Evolutionary conservation across 2,888 invertebrate species (phyloP), one percentile per base, ranked within the genome.

Genomic region (Harmothoe impar): DNA sequence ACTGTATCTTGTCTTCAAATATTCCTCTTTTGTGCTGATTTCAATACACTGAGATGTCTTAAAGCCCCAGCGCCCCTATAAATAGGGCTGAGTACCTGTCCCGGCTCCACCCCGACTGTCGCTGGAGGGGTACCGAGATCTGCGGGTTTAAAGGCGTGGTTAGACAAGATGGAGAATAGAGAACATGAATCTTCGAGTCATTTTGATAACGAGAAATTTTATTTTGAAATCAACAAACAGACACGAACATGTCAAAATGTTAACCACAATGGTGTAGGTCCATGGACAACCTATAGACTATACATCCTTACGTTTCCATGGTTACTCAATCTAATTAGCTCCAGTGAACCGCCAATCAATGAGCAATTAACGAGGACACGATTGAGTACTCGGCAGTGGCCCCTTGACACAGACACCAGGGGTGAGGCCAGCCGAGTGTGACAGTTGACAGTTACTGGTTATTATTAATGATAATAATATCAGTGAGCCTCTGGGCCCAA

Each of bases 151-250:
- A n/a, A n/a, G n/a, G n/a, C n/a, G n/a, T n/a, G n/a, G n/a, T n/a
- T n/a, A n/a, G n/a, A n/a, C n/a, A n/a, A n/a, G n/a, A n/a, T n/a
- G n/a, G n/a, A n/a, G n/a, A n/a, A 43, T 43, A 43, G 43, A 43
- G 3, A 43, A 43, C 43, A 43, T 7, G 43, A 43, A 10, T 43
- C 43, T 43, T 43, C 23, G 20, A 17, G 20, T 81, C 43, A 81
- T 81, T 89, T 81, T 77, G 81, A 90, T 77, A 90, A 90, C 90
- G 77, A 90, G 90, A 77, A 90, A 35, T 77, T 90, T 90, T 90
- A 90, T 81, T 90, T 90, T 90, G 72, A 90, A 77, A 90, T 90
- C 86, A 90, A 90, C 90, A 90, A 90, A 90, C 84, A 77, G 77
- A 90, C 90, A 89, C 89, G 72, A 77, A 89, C 78, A 89, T 89